Evolutionary conservation across 2,888 invertebrate genomes (phyloP), one percentile per base, ranked within the genome.

Genomic region (Aporophyla nigra): DNA sequence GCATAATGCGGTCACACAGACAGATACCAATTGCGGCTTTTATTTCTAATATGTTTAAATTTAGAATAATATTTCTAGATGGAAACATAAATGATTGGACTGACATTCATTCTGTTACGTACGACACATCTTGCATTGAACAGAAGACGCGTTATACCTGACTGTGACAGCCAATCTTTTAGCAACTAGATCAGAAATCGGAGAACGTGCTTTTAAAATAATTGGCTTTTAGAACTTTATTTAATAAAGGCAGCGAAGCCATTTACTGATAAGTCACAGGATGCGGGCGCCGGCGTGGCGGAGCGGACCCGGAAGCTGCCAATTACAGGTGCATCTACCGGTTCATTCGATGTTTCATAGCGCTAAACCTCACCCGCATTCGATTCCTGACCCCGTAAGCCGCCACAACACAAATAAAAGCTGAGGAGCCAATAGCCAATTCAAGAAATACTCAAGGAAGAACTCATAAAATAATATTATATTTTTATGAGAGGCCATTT

Each of bases 281-380:
- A 86, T 87, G 77, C 80, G 84, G 85, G 84, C 66, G 79, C 73
- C 82, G 84, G 74, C 82, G 84, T 80, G 88, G 85, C 76, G 67
- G 81, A 51, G 75, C 86, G 87, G 88, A 92, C 51, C 63, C 86
- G 88, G 89, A 93, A 91, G 86, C 89, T 89, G 88, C 91, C 91
- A 92, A 93, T 93, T 93, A 93, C 90, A 90, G 90, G 86, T 89
- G 90, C 89, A 89, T 91, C 91, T 90, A 92, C 89, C 88, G 88
- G 85, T 85, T 86, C 74, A 84, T 88, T 88, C 78, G 71, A 84
- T 84, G 80, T 88, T 85, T 84, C 83, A 79, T 61, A 82, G 82
- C 33, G 33, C 73, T 78, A 65, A 61, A 71, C 68, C 71, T 66
- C 59, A 21, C 53, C 51, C 62, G 75, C 75, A 81, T 67, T 81